Evolutionary conservation across 2,113 vertebrate species (phyloP).

Genomic region (Monarcha castaneiventris): DNA sequence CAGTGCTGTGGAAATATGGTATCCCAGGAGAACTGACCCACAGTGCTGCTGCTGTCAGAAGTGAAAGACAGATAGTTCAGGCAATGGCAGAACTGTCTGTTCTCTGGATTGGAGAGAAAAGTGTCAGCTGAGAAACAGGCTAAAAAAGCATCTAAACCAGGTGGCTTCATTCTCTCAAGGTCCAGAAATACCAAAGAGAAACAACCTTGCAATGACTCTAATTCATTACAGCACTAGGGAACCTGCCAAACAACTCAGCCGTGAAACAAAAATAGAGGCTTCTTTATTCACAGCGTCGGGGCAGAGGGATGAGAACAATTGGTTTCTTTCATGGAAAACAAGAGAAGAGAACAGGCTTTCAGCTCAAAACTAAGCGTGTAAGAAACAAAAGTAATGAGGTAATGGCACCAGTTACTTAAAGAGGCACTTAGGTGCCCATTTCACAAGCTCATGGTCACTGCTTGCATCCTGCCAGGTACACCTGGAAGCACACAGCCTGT

Average conservation of each 20-base stretch:
- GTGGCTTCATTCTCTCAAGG: not conserved
- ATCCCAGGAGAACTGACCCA: not conserved
- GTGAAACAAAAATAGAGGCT: not conserved
- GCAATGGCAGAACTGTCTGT: not conserved
- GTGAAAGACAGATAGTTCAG: not conserved
- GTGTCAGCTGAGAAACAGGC: not conserved
- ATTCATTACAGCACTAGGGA: not conserved
- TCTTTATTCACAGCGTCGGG: not conserved
- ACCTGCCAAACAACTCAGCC: not conserved
- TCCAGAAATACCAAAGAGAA: not conserved
- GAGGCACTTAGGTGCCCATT: not conserved
- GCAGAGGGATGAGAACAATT: not conserved
- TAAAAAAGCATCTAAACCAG: not conserved
- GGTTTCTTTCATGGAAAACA: not conserved
- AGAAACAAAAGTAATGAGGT: not conserved
- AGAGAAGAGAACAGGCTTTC: not conserved
- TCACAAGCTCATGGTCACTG: not conserved
- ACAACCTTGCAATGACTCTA: not conserved
- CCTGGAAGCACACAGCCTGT: not conserved
- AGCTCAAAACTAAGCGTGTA: not conserved
- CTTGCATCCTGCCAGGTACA: not conserved
- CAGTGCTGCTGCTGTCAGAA: not conserved
- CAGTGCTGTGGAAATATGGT: not conserved
- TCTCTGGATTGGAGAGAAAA: not conserved
- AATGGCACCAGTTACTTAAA: not conserved